Conservation (phyloP, 2,888 invertebrate species). For the Pecten maximus region DNA sequence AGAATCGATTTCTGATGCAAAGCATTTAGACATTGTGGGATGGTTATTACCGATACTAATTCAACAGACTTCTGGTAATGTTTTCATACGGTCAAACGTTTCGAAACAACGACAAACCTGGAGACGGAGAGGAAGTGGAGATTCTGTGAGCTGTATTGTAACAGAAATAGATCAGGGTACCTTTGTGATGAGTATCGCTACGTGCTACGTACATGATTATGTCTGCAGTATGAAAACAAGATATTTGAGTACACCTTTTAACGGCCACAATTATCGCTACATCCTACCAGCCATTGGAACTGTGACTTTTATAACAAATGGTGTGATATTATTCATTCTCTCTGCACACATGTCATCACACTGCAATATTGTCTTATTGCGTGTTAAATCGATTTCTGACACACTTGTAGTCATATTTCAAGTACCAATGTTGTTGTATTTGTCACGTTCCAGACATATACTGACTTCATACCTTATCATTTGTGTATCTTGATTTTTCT, state of each 20-base stretch:
- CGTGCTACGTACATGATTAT: too few species aligned
- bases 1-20: neutral
- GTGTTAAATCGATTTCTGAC: neutral
- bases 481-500: neutral
- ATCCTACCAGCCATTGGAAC: neutral
- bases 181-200: neutral
- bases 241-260: neutral
- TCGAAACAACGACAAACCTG: neutral
- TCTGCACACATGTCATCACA: neutral
- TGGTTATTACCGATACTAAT: neutral
- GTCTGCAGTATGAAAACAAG: neutral
- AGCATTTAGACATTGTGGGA: neutral
- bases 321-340: neutral
- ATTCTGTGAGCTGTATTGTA: neutral
- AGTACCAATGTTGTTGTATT: neutral
- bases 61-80: neutral
- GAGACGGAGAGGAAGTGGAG: neutral
- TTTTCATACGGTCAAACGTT: neutral
- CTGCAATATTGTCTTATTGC: neutral
- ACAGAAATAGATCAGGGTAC: neutral
- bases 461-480: neutral
- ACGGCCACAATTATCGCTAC: neutral
- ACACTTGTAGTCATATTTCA: neutral
- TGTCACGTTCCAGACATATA: neutral
- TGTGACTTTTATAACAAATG: neutral